These are phyloP conservation scores for Pantelozetes paolii DNA, from an alignment of 2,888 invertebrate genomes.

Conservation along the genomic window DNA sequence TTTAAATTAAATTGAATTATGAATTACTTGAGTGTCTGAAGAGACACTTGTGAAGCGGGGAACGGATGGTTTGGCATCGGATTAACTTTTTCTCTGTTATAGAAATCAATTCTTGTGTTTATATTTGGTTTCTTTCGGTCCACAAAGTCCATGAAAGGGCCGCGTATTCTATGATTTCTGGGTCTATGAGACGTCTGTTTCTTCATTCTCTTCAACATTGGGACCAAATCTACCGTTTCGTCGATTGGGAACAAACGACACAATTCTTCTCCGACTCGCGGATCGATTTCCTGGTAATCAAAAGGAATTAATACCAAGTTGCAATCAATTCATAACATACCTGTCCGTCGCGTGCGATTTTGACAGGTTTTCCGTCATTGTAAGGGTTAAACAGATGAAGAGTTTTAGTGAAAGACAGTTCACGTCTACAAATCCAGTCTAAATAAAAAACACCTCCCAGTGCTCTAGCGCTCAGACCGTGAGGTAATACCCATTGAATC, in stretches of 20 bases:
- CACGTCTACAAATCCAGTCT: slow-evolving; percentile 92
- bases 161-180: slow-evolving; percentile 30
- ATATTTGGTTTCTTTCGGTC: slow-evolving; percentile 25
- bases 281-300: slow-evolving; percentile 77
- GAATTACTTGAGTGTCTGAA: slow-evolving; percentile 30
- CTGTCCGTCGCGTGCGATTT: slow-evolving; percentile 94
- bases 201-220: slow-evolving; percentile 62
- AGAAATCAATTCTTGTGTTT: slow-evolving; percentile 4
- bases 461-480: slow-evolving; percentile 84
- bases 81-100: slow-evolving; percentile 19
- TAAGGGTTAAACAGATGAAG: slow-evolving; percentile 91
- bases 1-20: not conserved
- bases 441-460: slow-evolving; percentile 93
- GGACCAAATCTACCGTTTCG: slow-evolving; percentile 79
- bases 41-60: not conserved
- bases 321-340: slow-evolving; percentile 49
- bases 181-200: slow-evolving; percentile 43
- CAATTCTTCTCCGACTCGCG: slow-evolving; percentile 86
- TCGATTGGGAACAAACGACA: slow-evolving; percentile 91
- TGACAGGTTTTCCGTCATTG: slow-evolving; percentile 98
- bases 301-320: slow-evolving; percentile 3
- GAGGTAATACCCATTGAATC: slow-evolving; percentile 88
- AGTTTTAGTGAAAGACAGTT: slow-evolving; percentile 84
- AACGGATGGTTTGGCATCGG: slow-evolving; percentile 4
- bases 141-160: slow-evolving; percentile 35